phyloP scores from a whole-genome alignment of 2,113 vertebrate species.

The Apteryx mantelli region DNA sequence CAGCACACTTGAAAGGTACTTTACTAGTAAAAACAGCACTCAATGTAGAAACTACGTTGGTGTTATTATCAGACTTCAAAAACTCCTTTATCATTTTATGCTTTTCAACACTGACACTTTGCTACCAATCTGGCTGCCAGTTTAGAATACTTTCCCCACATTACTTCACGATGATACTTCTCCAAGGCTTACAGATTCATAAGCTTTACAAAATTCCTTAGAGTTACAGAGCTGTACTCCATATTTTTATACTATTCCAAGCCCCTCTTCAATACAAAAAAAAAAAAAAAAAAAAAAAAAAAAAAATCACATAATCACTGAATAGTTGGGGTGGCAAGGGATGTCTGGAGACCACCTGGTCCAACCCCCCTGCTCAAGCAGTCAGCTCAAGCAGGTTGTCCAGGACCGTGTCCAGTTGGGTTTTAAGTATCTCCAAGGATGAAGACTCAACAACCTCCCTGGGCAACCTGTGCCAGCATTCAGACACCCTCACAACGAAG shows the following conservation, averaged over 20 bases:
- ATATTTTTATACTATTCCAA: neutral
- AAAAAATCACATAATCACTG: neutral
- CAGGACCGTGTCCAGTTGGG: too few species aligned
- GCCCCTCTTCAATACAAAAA: neutral
- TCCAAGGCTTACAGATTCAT: neutral
- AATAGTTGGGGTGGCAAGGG: neutral
- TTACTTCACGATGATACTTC: neutral
- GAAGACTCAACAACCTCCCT: too few species aligned
- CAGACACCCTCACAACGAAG: too few species aligned
- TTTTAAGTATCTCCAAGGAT: too few species aligned
- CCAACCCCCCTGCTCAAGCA: too few species aligned
- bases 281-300: too few species aligned
- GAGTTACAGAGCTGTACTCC: neutral
- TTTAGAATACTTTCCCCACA: neutral
- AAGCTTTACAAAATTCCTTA: neutral
- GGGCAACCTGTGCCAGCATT: too few species aligned
- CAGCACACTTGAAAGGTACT: conserved; percentile 32
- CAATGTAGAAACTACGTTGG: neutral
- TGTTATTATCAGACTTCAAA: neutral
- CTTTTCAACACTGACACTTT: neutral
- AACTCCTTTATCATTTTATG: neutral
- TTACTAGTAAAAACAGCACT: conserved; percentile 12
- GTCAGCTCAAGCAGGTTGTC: too few species aligned
- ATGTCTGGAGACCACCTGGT: neutral
- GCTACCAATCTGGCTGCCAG: neutral